Base-by-base conservation (phyloP, 2,888 invertebrate species). In the Beris chalybata region DNA sequence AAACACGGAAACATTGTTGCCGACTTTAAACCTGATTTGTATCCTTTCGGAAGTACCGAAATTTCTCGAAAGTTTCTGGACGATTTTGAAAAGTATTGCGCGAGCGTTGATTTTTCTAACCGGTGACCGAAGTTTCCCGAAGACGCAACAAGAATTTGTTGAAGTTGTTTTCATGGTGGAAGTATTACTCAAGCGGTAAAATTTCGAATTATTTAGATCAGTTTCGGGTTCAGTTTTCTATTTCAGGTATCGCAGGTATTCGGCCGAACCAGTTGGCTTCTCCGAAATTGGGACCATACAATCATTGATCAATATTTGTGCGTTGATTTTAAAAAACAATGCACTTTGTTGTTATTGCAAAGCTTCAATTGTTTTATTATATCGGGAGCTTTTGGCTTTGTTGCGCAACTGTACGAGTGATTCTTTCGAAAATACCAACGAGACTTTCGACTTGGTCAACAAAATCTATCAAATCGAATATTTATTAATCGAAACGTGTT, bases 81-180 rank as follows among this genome's bases (percentile, higher is more conserved):
- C 43, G 54, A 32, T 59, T 38, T 31, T 67, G 30, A 52, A 48
- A 30, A 67, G 22, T 55, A 50, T 65, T 30, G 22, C 55, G 2
- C 43, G 67, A 22, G 58, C 67, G 4, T 13, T 67, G 13, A 44
- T 64, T 12, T 67, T 58, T n/a, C 11, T 65, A 1, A 47, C 6
- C 11, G 44, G 48, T 9, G 54, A 47, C 1, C 4, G 53, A 1
- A 47, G 59, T 11, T 29, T 44, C 32, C 15, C 38, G 12, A 3
- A 43, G n/a, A 0, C 44, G 3, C 67, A 67, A 44, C 9, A n/a
- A 9, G 67, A 67, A 43, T 67, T 67, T 38, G 44, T 59, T 4
- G 67, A 67, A 15, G n/a, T 55, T n/a, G n/a, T 67, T 15, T 48
- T 65, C 31, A 54, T 65, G 50, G 15, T 59, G 1, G 65, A 67